These are phyloP conservation scores for Orius insidiosus DNA, from an alignment of 1,140 invertebrate species.

Conservation along the genomic window DNA sequence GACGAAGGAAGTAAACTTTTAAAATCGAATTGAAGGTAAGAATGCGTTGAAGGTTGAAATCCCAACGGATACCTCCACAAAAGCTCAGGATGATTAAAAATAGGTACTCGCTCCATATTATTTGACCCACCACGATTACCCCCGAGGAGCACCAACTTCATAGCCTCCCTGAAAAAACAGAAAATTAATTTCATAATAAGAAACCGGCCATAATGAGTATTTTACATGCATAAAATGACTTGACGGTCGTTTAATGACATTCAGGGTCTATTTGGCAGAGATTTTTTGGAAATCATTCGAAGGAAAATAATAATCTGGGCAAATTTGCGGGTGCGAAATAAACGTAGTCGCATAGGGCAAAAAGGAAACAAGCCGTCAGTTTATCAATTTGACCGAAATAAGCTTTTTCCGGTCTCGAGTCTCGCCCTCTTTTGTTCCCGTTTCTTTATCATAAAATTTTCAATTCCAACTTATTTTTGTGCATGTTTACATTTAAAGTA, in stretches of 20 bases:
- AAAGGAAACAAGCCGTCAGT: no score
- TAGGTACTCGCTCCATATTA: conserved; percentile 40
- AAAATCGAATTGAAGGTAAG: conserved; percentile 58
- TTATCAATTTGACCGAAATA: no score
- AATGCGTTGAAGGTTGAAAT: conserved; percentile 34
- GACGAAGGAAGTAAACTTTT: conserved; percentile 65
- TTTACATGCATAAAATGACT: background rate
- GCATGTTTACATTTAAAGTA: no score
- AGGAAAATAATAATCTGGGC: no score
- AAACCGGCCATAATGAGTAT: background rate
- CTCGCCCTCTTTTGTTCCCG: no score
- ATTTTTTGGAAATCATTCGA: background rate
- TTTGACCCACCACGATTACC: conserved; percentile 23
- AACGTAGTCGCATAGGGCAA: no score
- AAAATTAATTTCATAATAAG: background rate
- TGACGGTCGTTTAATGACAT: background rate
- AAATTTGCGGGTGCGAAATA: no score
- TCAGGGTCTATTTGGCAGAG: background rate
- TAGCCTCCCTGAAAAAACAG: conserved; percentile 10
- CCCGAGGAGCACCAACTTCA: conserved; percentile 18
- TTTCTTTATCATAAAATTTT: no score
- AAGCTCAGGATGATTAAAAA: conserved; percentile 55
- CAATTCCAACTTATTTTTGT: no score
- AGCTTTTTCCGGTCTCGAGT: no score
- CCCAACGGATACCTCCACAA: conserved; percentile 63